Base-by-base conservation (phyloP, 2,113 vertebrate species). In the Tympanuchus pallidicinctus region DNA sequence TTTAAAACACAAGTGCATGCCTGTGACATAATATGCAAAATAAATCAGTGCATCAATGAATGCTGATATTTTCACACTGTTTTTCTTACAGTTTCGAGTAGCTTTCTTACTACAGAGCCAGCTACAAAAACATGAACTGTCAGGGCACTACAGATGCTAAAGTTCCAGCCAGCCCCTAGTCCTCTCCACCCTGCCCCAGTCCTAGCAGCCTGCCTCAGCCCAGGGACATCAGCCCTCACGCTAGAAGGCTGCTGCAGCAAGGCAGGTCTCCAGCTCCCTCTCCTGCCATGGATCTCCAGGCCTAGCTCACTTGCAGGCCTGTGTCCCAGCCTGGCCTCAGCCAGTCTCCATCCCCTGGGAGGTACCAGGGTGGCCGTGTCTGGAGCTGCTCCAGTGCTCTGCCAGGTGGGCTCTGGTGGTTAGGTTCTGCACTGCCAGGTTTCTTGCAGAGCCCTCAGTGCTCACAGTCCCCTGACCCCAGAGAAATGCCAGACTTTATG, bases 401-500 rank as follows among this genome's bases (percentile, higher is more conserved):
- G 36, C 40, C 8, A 10, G 24, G 67, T 1, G 1, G 10, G 13
- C 34, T 13, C 40, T 70, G 47, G 28, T 11, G 86, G 36, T 19
- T 9, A 6, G 5, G 21, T 15, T 3, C 2, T 57, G 34, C 34
- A 21, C 2, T 0, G 40, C 2, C 2, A 2, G 36, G 1, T 40
- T 38, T 63, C 22, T 20, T 2, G 4, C 18, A 25, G 18, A 43
- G 2, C 16, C 24, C 22, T 11, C 6, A 47, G 6, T 0, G 1
- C 0, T 2, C 24, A 7, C 3, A 0, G 0, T 24, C 56, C 2
- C 24, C 5, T 40, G 47, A 1, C 0, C 5, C 13, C 0, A 0
- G 13, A 10, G 9, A 48, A 34, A 20, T 1, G 1, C 15, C 2
- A 0, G 21, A 10, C 34, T 17, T 79, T 1, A 0, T 3, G 3